Evolutionary conservation across 2,888 invertebrate genomes (phyloP), one percentile per base, ranked within the genome.

Genomic region (Calameuta idolon): DNA sequence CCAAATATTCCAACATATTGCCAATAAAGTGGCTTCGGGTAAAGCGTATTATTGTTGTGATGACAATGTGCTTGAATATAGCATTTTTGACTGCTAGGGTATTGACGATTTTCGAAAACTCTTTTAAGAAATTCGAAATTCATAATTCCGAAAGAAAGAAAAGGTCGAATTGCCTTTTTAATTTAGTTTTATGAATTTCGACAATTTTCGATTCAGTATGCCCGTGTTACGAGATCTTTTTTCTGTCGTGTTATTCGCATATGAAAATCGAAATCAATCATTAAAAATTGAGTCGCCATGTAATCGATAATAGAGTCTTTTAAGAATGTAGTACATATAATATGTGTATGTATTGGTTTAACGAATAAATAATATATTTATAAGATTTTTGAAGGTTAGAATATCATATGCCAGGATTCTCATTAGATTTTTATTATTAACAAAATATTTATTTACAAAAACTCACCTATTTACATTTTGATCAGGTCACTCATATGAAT

Each of bases 321-420:
- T 55, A 55, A 55, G 55, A 55, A 55, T 55, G 1, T 55, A 23
- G 55, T 23, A 55, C 23, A 55, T 80, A 77, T 74, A 71, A 71
- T 84, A 81, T 78, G 80, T 81, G 81, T 79, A 55, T 55, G 55
- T 55, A 23, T 55, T 55, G 55, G 23, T 55, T 55, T 9, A 79
- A 80, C 37, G 74, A 84, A 85, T 83, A 83, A 85, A 85, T 81
- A 79, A 81, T 82, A 80, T 85, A 85, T 85, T 84, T 85, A 84
- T 84, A 84, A 74, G 78, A 84, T 33, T 3, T 1, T 23, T 9
- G 11, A 15, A 33, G 71, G 4, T 31, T 12, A 71, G 31, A 33
- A 31, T 31, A 71, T 71, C 3, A 15, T 55, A 23, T 55, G 23
- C 9, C 55, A 55, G 9, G 55, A 55, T 23, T 55, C 55, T 23